These are phyloP conservation scores for Metaphire vulgaris DNA, from an alignment of 1,140 invertebrate genomes.

Conservation along the genomic window DNA sequence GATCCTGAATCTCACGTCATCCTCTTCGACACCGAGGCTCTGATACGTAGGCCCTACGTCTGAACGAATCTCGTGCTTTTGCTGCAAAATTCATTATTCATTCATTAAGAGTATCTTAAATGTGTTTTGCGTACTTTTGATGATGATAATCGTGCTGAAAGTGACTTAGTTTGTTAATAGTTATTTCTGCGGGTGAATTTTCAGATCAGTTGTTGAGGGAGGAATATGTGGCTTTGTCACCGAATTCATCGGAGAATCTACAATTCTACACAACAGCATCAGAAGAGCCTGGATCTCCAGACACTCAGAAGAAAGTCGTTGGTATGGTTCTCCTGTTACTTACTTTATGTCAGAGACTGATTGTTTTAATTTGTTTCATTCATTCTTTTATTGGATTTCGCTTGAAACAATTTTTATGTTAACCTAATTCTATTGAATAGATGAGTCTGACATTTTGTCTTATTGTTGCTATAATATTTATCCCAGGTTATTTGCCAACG, in stretches of 20 bases:
- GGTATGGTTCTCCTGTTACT: too few species aligned
- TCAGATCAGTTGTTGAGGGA: slow-evolving; percentile 85
- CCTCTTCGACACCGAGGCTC: slow-evolving; percentile 94
- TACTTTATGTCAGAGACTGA: too few species aligned
- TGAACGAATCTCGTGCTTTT: too few species aligned
- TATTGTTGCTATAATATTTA: too few species aligned
- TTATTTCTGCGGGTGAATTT: neutral
- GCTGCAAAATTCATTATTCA: too few species aligned
- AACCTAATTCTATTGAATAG: too few species aligned
- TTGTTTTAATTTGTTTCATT: too few species aligned
- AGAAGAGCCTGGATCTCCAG: slow-evolving; percentile 42
- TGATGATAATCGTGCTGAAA: slow-evolving; percentile 34
- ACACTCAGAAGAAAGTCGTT: slow-evolving; percentile 82
- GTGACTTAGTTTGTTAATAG: too few species aligned
- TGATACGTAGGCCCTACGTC: slow-evolving; percentile 84
- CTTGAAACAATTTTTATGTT: too few species aligned
- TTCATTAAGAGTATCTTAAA: slow-evolving; percentile 13
- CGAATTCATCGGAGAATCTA: slow-evolving; percentile 78
- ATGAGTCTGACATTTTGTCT: too few species aligned
- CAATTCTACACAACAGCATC: slow-evolving; percentile 58
- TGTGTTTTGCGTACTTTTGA: slow-evolving; percentile 22
- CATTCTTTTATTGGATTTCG: too few species aligned
- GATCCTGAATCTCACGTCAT: slow-evolving; percentile 93
- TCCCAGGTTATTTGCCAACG: too few species aligned
- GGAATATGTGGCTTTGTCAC: slow-evolving; percentile 88